Base-by-base conservation (phyloP, 2,888 invertebrate species). In the Leptinotarsa haldemani region DNA sequence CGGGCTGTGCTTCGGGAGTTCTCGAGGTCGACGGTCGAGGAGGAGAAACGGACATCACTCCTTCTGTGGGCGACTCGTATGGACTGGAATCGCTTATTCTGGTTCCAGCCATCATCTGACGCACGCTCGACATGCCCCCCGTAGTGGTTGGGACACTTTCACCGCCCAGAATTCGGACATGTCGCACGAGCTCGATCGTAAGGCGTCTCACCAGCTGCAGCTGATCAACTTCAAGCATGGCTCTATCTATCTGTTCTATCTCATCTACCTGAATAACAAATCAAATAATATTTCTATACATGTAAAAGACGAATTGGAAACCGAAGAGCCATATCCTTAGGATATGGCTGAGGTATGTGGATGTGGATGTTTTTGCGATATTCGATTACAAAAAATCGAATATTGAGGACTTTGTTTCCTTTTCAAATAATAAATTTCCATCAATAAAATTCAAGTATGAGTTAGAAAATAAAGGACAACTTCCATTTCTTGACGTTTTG, bases 181-280 rank as follows among this genome's bases (percentile, higher is more conserved):
- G 90, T 53, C 90, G 86, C 30, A 91, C 90, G 75, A 93, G 87
- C 82, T 91, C 91, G 74, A 91, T 90, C 89, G 93, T 91, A 89
- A 93, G 90, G 48, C 88, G 88, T 12, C 92, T 89, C 70, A 93
- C 88, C 80, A 91, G 90, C 78, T 91, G 90, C 80, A 93, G 86
- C 75, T 88, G 88, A n/a, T 86, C 84, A 3, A 87, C 86, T 79
- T 88, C 88, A 47, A 87, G 77, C 85, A 87, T 86, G 4, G 87
- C 86, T 47, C 87, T 75, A 75, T 88, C 87, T 52, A 88, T 86
- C 52, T 85, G 80, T 77, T 86, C 86, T n/a, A 87, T 86, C 65
- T 83, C 83, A 70, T 86, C 85, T 12, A 75, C 68, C 73, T 73
- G 20, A 25, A 30, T 4, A 5, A 20, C 15, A 13, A 40, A 40